These are phyloP conservation scores for Troilus luridus DNA, from an alignment of 2,888 invertebrate species.

Conservation along the genomic window DNA sequence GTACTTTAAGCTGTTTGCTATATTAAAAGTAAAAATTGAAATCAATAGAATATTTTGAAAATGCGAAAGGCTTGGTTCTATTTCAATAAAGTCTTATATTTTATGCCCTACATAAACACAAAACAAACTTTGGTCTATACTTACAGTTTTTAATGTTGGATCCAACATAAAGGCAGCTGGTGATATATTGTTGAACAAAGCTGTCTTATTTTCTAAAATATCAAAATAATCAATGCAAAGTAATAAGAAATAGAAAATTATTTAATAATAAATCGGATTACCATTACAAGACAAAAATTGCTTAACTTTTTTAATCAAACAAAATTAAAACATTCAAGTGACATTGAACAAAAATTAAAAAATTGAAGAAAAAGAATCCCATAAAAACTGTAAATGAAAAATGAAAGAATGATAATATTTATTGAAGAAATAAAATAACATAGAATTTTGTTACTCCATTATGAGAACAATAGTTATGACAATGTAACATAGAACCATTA, in stretches of 20 bases:
- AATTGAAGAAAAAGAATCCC: no score
- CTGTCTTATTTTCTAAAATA: slow-evolving; percentile 46
- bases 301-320: no score
- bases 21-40: neutral
- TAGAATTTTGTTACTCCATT: no score
- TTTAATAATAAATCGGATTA: neutral
- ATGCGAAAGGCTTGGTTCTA: neutral
- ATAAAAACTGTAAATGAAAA: no score
- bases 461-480: no score
- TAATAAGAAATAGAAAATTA: neutral
- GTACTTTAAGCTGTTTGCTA: no score
- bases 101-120: neutral
- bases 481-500: no score
- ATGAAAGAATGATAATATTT: no score
- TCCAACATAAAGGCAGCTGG: slow-evolving; percentile 13
- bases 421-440: no score
- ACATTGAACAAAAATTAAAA: no score
- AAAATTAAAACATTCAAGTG: no score
- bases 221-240: neutral
- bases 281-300: neutral
- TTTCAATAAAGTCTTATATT: neutral
- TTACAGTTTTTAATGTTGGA: slow-evolving; percentile 47
- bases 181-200: slow-evolving; percentile 8
- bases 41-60: neutral
- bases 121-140: neutral